phyloP scores from a whole-genome alignment of 2,113 vertebrate species.

The Turnix velox region DNA sequence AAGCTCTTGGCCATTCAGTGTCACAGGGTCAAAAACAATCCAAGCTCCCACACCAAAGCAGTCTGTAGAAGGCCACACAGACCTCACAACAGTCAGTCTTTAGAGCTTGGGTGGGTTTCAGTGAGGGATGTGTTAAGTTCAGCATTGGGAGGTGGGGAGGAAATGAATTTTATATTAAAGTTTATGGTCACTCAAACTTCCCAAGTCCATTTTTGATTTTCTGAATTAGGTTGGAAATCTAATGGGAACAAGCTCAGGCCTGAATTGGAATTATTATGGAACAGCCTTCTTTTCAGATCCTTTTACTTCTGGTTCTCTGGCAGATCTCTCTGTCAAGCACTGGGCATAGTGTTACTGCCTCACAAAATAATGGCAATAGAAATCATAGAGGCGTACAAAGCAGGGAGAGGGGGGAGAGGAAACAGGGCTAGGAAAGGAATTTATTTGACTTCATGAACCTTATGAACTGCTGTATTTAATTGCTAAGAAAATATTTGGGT shows the following conservation, averaged over 20 bases:
- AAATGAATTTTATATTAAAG: conserved; percentile 30
- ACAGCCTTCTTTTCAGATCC: not conserved
- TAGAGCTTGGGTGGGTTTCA: conserved; percentile 39
- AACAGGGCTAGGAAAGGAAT: not conserved
- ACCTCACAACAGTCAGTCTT: conserved; percentile 13
- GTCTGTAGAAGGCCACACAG: conserved; percentile 46
- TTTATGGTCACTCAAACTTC: not conserved
- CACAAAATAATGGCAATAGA: not conserved
- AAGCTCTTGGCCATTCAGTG: conserved; percentile 57
- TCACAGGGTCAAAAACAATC: conserved; percentile 64
- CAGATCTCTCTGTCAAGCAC: not conserved
- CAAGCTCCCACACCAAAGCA: conserved; percentile 54
- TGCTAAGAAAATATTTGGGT: not conserved
- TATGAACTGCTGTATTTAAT: not conserved
- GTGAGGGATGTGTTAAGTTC: conserved; percentile 9
- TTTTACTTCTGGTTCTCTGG: not conserved
- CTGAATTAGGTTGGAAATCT: not conserved
- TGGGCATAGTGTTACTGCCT: not conserved
- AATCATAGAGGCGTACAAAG: not conserved
- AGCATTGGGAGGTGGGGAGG: not conserved
- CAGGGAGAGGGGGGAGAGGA: not conserved
- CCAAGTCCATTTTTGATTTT: not conserved
- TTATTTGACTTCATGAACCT: not conserved
- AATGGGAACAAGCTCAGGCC: not conserved
- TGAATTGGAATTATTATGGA: not conserved